A percentile compares a stretch with the other conserved stretches of the same genome.
phyloP scores from a whole-genome alignment of 2,888 invertebrate genomes.

The Harmothoe impar region DNA sequence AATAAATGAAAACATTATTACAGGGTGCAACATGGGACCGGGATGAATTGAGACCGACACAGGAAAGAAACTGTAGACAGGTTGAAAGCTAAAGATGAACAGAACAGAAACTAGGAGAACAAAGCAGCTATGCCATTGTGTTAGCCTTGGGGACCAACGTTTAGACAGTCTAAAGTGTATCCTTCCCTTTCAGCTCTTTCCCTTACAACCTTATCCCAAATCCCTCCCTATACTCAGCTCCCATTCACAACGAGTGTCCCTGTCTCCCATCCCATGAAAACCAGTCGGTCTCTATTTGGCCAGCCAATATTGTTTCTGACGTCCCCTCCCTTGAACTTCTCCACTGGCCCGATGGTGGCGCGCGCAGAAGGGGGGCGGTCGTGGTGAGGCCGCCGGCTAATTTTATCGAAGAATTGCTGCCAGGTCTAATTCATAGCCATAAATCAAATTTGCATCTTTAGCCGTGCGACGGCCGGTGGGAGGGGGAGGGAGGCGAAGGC shows the following conservation, averaged over 20 bases:
- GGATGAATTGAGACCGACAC: neutral
- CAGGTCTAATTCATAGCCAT: constrained; percentile 57
- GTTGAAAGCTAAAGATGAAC: neutral
- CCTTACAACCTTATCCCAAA: neutral
- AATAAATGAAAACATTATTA: too few relatives aligned
- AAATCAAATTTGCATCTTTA: constrained; percentile 60
- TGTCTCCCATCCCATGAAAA: constrained; percentile 16
- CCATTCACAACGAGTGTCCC: neutral
- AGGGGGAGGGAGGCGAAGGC: neutral
- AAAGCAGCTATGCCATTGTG: neutral
- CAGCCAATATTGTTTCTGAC: constrained; percentile 55
- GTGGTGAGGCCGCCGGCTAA: constrained; percentile 28
- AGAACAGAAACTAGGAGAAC: neutral
- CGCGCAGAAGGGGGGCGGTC: neutral
- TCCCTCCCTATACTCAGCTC: neutral
- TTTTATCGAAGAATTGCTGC: constrained; percentile 58
- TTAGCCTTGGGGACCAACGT: neutral
- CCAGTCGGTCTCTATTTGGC: constrained; percentile 27
- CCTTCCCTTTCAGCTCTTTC: neutral
- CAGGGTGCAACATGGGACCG: too few relatives aligned
- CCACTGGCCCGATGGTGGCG: constrained; percentile 9
- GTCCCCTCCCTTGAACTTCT: constrained; percentile 50
- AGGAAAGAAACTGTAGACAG: neutral
- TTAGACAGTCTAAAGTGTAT: neutral
- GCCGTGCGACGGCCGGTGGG: neutral